Evolutionary conservation across 2,113 vertebrate genomes (phyloP), one percentile per base, ranked within the genome.

Genomic region (Pseudolaguvia tuberculata): DNA sequence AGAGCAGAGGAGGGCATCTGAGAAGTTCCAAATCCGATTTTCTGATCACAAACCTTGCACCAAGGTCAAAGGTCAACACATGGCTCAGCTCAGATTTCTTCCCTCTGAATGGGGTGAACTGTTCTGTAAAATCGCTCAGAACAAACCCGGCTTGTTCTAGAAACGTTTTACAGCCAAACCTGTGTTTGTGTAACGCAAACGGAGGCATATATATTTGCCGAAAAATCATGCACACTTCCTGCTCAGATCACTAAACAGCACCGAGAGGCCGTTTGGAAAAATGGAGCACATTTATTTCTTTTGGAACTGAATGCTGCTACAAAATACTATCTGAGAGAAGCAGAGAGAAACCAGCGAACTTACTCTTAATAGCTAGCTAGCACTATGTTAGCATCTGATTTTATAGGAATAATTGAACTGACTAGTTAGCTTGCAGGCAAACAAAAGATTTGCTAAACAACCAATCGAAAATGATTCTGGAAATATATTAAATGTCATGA

Each of bases 11-110:
- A 8, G 39, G 39, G 39, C 39, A 42, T 8, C 39, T 42, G 39
- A 8, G 39, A 5, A 42, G 39, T 42, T 42, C 39, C 39, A 42
- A 5, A 4, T 35, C 6, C 31, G 6, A 6, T 35, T 6, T 35
- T 35, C 31, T 35, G 31, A 35, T 42, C 39, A 42, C 5, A 42
- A 42, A 42, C 39, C 67, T 18, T 14, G 68, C 27, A 35, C 29
- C 6, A 20, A 70, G 72, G 79, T 81, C 72, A 75, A 61, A 75
- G 79, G 9, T 62, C 47, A 35, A 29, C 31, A 57, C 69, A 42
- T 53, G n/a, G 35, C 53, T 51, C 23, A 18, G 18, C 52, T 66
- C 12, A 39, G 25, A 45, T 42, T 35, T 4, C 21, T 35, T 51
- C 29, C 1, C 39, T 56, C 56, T 69, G 69, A 81, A 79, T 78